Percentiles rank a stretch among this genome's conserved stretches.
Evolutionary conservation across 2,113 vertebrate genomes (phyloP).

Genomic region (Nycticryphes semicollaris): DNA sequence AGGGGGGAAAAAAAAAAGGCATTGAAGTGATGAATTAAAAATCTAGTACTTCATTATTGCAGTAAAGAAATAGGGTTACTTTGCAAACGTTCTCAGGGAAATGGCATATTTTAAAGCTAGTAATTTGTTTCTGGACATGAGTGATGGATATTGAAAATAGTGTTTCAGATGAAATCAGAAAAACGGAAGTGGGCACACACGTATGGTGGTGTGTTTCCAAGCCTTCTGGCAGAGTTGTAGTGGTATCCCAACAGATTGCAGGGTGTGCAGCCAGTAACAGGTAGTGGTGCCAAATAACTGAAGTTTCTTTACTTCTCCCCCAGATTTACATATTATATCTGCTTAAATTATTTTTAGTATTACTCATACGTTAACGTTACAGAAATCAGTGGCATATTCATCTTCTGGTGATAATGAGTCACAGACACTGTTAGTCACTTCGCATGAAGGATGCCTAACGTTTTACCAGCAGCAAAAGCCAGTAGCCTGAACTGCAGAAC

Average conservation of each 20-base stretch:
- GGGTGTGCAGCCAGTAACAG: neutral
- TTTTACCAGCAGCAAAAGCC: neutral
- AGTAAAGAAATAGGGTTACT: neutral
- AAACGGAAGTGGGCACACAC: rapidly evolving
- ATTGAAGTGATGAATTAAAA: neutral
- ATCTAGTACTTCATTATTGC: neutral
- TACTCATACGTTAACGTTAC: neutral
- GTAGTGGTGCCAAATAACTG: neutral
- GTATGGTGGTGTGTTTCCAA: neutral
- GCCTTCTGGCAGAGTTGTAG: neutral
- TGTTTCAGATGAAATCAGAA: neutral
- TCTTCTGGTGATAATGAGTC: conserved; percentile 62
- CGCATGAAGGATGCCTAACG: neutral
- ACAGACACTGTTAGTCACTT: conserved; percentile 21
- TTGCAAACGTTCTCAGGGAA: neutral
- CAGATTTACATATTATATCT: neutral
- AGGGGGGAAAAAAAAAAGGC: rapidly evolving
- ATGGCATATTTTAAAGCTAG: neutral
- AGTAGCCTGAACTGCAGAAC: neutral
- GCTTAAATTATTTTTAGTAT: neutral
- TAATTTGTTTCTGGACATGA: neutral
- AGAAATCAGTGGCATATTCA: neutral
- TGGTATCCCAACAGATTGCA: neutral
- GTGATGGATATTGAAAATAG: neutral
- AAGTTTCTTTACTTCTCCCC: neutral